Conservation (phyloP, 1,140 invertebrate genomes). For the Eulimnadia texana region DNA sequence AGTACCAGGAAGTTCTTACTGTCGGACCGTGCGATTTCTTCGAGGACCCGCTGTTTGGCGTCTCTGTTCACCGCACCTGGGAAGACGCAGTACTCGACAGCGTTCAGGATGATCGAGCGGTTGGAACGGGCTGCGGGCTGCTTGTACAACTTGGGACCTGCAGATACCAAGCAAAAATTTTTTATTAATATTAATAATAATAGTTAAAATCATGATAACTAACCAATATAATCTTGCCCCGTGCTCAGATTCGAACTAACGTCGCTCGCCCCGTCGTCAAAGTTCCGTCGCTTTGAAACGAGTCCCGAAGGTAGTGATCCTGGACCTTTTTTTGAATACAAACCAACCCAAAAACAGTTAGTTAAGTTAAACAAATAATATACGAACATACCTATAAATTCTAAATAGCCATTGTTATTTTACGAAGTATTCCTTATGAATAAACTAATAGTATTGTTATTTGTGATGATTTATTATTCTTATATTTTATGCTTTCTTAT, state of each 20-base stretch:
- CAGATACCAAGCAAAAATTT: slow-evolving; percentile 15
- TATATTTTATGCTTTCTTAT: background rate
- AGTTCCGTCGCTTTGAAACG: slow-evolving; percentile 57
- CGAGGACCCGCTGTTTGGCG: slow-evolving; percentile 78
- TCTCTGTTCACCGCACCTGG: slow-evolving; percentile 92
- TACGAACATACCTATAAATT: background rate
- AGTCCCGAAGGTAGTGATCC: slow-evolving; percentile 64
- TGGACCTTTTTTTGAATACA: slow-evolving; percentile 39
- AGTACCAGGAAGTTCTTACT: slow-evolving; percentile 96
- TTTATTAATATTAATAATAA: too few species aligned
- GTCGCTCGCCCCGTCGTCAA: slow-evolving; percentile 72
- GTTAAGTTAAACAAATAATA: too few species aligned
- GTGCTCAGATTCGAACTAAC: slow-evolving; percentile 50
- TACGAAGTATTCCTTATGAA: too few species aligned
- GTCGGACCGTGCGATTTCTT: slow-evolving; percentile 86
- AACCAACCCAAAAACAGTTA: too few species aligned
- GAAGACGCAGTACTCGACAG: slow-evolving; percentile 95
- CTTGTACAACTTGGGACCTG: slow-evolving; percentile 89
- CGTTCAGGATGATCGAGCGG: slow-evolving; percentile 90
- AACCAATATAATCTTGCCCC: slow-evolving; percentile 4
- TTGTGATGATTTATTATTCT: too few species aligned
- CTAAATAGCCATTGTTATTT: too few species aligned
- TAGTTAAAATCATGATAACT: too few species aligned
- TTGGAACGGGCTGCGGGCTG: slow-evolving; percentile 94
- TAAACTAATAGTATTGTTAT: too few species aligned